Base-by-base conservation (phyloP, 2,113 vertebrate genomes). In the Malurus cyaneus region DNA sequence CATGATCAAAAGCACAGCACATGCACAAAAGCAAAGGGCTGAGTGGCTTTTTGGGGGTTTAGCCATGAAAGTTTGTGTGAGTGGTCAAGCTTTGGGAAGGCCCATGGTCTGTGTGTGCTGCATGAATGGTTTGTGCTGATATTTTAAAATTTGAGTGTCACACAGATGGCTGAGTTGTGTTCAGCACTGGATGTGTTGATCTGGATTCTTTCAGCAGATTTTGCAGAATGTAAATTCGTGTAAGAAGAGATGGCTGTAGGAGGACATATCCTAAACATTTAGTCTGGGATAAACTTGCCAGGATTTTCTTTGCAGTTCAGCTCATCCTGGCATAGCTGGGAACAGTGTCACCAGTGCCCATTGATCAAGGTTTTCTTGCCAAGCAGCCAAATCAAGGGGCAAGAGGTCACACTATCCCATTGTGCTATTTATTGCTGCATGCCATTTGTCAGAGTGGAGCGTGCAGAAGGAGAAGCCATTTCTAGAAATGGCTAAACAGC, bases 401-500 rank as follows among this genome's bases (percentile, higher is more conserved):
- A 96, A 74, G 85, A 54, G 49, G 86, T 96, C 79, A 80, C 65
- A 2, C 64, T n/a, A 28, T 90, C 46, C 79, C 82, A 67, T 56
- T 74, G 80, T 88, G 88, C 90, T 96, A 95, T 93, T 96, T 94
- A 96, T 95, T 93, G 92, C 95, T 62, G 54, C 93, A 18, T 89
- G 88, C 89, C 92, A 8, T 25, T 41, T 83, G 76, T 77, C 86
- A 73, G 60, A 10, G 29, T 12, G 34, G 67, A 61, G 77, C 5
- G 0, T 70, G 80, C 78, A 86, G 81, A 39, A 89, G 79, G 79
- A 80, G 89, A 84, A 80, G 52, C 92, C 93, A 83, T 83, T 92
- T 97, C 89, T 96, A 89, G 94, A 97, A 97, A 95, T 96, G 92
- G 94, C 47, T 6, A 81, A 85, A 67, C 83, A 93, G 78, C 89